phyloP scores from a whole-genome alignment of 2,888 invertebrate genomes.

The Oxytorus armatus region DNA sequence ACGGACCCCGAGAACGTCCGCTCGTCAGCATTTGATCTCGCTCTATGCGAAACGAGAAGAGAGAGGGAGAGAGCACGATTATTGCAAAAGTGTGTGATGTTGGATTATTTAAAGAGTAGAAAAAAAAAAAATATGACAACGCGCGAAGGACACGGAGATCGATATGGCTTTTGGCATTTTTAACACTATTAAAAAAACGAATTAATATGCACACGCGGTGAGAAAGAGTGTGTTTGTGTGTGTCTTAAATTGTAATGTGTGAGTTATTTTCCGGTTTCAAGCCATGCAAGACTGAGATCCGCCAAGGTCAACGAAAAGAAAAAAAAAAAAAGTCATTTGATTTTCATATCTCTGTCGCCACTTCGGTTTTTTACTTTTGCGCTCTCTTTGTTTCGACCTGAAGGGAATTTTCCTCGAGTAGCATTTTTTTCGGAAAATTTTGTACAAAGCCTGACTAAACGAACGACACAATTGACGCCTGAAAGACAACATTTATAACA shows the following conservation, averaged over 20 bases:
- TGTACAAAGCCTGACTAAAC: too few species aligned
- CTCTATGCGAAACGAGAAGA: conserved; percentile 1
- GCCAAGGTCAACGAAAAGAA: conserved; percentile 56
- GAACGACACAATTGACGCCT: too few species aligned
- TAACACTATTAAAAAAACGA: background rate
- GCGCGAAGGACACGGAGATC: conserved; percentile 31
- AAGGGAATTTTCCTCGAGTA: too few species aligned
- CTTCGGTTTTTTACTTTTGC: conserved; percentile 20
- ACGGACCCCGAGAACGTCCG: background rate
- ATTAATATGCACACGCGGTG: conserved; percentile 16
- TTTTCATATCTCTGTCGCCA: conserved; percentile 21
- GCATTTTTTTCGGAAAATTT: too few species aligned
- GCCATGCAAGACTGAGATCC: conserved; percentile 62
- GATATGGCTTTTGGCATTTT: conserved; percentile 38
- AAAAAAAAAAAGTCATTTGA: conserved; percentile 57
- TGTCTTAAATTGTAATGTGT: conserved; percentile 4
- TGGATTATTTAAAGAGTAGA: conserved; percentile 13
- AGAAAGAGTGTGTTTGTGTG: background rate
- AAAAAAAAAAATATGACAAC: conserved; percentile 13
- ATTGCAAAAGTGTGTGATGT: conserved; percentile 23
- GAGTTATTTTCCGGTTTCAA: conserved; percentile 37
- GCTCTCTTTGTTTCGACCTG: too few species aligned
- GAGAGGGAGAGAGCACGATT: conserved; percentile 20
- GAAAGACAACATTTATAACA: too few species aligned
- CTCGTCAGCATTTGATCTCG: conserved; percentile 20